These are phyloP conservation scores for Galagoides demidoff DNA, from an alignment of 2,797 vertebrate species.

Conservation along the genomic window DNA sequence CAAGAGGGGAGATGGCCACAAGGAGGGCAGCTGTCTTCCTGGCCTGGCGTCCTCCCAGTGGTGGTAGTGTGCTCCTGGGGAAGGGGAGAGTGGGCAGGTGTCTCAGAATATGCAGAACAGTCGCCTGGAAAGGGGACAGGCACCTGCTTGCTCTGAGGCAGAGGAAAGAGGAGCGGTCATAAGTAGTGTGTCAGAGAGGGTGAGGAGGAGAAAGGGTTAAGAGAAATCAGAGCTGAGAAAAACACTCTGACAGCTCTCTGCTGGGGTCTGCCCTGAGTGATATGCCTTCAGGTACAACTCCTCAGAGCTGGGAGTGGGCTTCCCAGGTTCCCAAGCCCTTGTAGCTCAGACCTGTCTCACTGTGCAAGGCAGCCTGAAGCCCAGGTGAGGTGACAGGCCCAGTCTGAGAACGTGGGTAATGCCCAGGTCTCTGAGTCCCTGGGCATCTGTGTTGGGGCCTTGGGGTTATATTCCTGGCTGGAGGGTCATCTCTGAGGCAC, in stretches of 20 bases:
- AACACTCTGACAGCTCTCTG: neutral
- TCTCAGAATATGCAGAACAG: neutral
- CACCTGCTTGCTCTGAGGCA: neutral
- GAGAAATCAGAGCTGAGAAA: neutral
- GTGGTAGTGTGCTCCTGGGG: neutral
- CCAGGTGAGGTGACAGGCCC: neutral
- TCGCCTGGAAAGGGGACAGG: neutral
- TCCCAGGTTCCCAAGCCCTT: neutral
- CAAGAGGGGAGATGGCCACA: neutral
- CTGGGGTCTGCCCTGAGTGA: no score
- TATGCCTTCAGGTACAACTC: neutral
- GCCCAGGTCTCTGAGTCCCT: neutral
- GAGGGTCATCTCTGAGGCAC: neutral
- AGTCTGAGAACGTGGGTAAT: neutral
- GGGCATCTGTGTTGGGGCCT: neutral
- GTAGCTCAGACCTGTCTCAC: neutral
- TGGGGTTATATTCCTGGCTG: neutral
- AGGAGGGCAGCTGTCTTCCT: neutral
- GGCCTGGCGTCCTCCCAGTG: neutral
- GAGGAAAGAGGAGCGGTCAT: neutral
- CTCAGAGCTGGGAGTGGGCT: neutral
- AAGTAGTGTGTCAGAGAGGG: neutral
- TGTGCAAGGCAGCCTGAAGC: neutral
- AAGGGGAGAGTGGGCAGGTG: neutral
- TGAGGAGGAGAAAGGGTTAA: neutral